Evolutionary conservation across 2,888 invertebrate species (phyloP), one percentile per base, ranked within the genome.

Genomic region (Sarcophaga caerulescens): DNA sequence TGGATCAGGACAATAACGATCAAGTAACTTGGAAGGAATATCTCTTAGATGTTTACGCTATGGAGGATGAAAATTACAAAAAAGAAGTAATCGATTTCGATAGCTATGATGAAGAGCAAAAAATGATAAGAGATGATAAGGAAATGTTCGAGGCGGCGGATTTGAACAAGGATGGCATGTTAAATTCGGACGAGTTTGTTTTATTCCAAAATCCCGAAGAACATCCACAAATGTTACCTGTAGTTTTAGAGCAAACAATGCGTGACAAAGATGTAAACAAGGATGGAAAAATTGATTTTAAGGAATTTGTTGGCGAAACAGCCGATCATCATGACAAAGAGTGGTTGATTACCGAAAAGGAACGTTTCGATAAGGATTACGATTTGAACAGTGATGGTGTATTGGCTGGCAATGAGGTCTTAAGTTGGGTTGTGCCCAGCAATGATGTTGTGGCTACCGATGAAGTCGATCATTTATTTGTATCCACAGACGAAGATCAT

Each of bases 191-290:
- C 2, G 99, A 99, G 93, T 99, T 97, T 94, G 94, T 96, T 88
- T 95, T 96, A 25, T 99, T 99, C 93, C 96, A 97, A 68, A 98
- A 98, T 92, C 99, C 99, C 0, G 98, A 99, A 93, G 98, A 99
- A 92, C 96, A 97, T 93, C 96, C 96, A 47, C 95, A 95, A 90
- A 99, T 99, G 99, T 94, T 97, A 88, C 95, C 96, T 19, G 93
- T 96, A 88, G 95, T 98, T 66, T 92, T 97, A 87, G 94, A 96
- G 89, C 97, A 98, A 93, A 97, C 97, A 0, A 94, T 99, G 89
- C 94, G 95, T 3, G 98, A 98, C 88, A 97, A 97, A 93, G 99
- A 99, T 93, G 93, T 89, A 52, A 96, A 99, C 93, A 94, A 94
- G 19, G 98, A 99, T 94, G 97, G 97, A 0, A 94, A 94, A 85